Evolutionary conservation across 1,140 invertebrate species (phyloP).

Genomic region (Aphis gossypii): DNA sequence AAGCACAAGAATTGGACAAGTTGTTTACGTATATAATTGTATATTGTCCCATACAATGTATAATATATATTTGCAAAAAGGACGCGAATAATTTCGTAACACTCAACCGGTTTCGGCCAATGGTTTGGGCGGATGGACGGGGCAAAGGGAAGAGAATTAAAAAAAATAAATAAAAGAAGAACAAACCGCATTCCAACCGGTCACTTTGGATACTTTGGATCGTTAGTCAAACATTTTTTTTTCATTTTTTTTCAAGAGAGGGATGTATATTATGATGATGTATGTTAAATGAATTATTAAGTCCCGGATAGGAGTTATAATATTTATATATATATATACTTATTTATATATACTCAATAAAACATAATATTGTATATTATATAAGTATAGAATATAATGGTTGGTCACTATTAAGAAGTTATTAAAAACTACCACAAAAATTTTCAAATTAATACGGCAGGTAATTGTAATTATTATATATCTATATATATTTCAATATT

Average conservation of each 20-base stretch:
- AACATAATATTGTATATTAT: neutral
- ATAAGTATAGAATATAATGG: neutral
- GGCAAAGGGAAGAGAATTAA: constrained; percentile 22
- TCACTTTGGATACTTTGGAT: constrained; percentile 33
- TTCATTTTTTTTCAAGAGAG: neutral
- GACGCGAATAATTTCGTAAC: constrained; percentile 53
- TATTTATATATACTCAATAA: neutral
- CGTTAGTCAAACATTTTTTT: constrained; percentile 36
- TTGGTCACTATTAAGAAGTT: neutral
- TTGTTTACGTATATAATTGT: neutral
- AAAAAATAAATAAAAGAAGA: constrained; percentile 44
- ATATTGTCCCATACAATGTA: neutral
- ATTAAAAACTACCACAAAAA: neutral
- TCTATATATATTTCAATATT: no score
- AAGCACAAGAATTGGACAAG: neutral
- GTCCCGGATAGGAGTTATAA: neutral
- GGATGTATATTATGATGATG: neutral
- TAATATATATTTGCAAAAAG: constrained; percentile 34
- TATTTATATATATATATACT: neutral
- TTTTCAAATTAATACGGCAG: neutral
- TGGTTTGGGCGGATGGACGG: neutral
- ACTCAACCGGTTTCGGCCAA: constrained; percentile 35
- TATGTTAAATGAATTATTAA: constrained; percentile 25
- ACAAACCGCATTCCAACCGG: constrained; percentile 52
- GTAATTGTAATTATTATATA: neutral